Evolutionary conservation across 2,113 vertebrate genomes (phyloP).

Genomic region (Xiphophorus maculatus): DNA sequence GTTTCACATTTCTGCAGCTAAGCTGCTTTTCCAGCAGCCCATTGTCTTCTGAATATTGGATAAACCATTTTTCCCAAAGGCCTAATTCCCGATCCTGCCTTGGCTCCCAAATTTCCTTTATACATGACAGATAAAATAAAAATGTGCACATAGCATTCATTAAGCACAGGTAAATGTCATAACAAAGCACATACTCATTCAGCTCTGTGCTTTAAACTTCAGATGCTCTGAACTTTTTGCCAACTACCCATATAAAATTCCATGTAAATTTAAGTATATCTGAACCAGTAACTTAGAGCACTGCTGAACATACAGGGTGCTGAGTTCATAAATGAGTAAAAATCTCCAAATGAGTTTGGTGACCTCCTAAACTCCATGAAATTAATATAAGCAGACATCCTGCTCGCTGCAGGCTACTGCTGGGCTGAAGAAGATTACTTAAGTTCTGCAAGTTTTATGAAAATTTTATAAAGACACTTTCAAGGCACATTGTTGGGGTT

Average conservation of each 20-base stretch:
- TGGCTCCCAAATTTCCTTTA: conserved; percentile 28
- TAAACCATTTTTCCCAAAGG: conserved; percentile 67
- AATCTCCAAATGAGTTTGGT: conserved; percentile 90
- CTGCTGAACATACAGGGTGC: conserved; percentile 76
- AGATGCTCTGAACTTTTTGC: conserved; percentile 62
- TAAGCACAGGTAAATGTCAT: conserved; percentile 68
- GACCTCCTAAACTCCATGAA: conserved; percentile 96
- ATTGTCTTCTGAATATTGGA: conserved; percentile 75
- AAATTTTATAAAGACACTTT: conserved; percentile 95
- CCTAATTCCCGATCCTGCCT: conserved; percentile 22
- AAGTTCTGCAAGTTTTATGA: conserved; percentile 91
- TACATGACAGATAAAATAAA: conserved; percentile 53
- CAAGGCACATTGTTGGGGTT: conserved; percentile 87
- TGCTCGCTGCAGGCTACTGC: conserved; percentile 81
- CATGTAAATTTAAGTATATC: conserved; percentile 77
- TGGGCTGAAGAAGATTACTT: conserved; percentile 88
- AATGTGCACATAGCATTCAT: conserved; percentile 68
- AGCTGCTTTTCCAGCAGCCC: conserved; percentile 64
- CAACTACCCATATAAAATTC: conserved; percentile 70
- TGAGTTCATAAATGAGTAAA: conserved; percentile 93
- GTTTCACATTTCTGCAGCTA: conserved; percentile 48
- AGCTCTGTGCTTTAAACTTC: conserved; percentile 58
- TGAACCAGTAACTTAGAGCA: conserved; percentile 77
- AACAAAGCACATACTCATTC: conserved; percentile 58
- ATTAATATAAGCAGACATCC: conserved; percentile 98